Evolutionary conservation across 2,888 invertebrate genomes (phyloP).

Genomic region (Balanococcus diminutus): DNA sequence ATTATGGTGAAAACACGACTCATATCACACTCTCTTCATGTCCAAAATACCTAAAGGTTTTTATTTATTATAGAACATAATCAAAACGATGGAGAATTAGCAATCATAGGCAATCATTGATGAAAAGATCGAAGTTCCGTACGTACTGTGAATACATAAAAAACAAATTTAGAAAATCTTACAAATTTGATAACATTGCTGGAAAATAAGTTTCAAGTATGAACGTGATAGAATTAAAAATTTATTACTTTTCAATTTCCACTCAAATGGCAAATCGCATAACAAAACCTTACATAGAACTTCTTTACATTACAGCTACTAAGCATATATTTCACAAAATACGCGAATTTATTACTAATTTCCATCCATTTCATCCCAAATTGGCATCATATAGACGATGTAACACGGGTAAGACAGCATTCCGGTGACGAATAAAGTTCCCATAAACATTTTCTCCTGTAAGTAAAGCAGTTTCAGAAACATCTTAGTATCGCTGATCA

Average conservation of each 20-base stretch:
- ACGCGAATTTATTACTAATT: neutral
- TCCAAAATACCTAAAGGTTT: no score
- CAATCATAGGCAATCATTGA: no score
- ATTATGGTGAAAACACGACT: no score
- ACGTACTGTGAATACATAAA: no score
- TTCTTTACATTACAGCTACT: neutral
- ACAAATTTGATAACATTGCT: no score
- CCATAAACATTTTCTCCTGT: slow-evolving; percentile 44
- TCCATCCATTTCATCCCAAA: slow-evolving; percentile 48
- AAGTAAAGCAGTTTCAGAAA: neutral
- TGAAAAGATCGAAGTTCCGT: no score
- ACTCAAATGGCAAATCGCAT: neutral
- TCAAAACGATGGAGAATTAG: no score
- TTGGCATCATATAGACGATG: slow-evolving; percentile 42
- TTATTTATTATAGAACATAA: no score
- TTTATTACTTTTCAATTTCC: neutral
- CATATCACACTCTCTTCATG: no score
- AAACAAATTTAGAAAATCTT: no score
- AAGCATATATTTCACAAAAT: neutral
- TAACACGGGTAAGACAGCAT: slow-evolving; percentile 48
- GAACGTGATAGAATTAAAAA: neutral
- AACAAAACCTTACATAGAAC: neutral
- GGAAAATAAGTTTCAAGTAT: neutral
- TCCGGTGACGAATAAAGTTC: neutral
- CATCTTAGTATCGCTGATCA: neutral